Base-by-base conservation (phyloP, 2,888 invertebrate genomes). In the Aleiodes alternator region DNA sequence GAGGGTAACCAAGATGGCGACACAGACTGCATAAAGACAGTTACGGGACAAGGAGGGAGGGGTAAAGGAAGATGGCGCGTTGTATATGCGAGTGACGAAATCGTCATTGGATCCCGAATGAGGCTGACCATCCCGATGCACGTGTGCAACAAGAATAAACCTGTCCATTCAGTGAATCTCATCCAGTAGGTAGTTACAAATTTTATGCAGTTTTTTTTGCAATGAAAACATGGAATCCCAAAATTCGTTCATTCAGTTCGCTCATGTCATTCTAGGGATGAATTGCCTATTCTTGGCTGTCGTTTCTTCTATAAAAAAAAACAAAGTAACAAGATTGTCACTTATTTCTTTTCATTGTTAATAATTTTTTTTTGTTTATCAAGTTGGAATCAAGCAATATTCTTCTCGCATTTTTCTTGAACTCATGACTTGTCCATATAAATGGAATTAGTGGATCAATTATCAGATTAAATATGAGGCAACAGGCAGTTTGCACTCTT, bases 31-130 rank as follows among this genome's bases (percentile, higher is more conserved):
- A 23, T 48, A 11, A 43, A 64, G 64, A 48, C 43, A 43, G 64
- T 16, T 64, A n/a, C 16, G 48, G 43, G n/a, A 34, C 14, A 14
- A n/a, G 57, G 2, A 38, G 34, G n/a, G 59, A 59, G n/a, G 59
- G 38, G 59, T 7, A 14, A 16, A 56, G 23, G 9, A 56, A 56
- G 23, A 56, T 56, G 56, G 56, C 56, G 56, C 64, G 64, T 9
- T 34, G 34, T 38, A 38, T 14, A 16, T 64, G 66, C 43, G 69
- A 74, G 48, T 74, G 73, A 74, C 59, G 73, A 74, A 74, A 74
- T 69, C 48, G 69, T 73, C 73, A 64, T 72, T 55, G 64, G 55
- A 73, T 61, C 55, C n/a, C 43, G 14, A 43, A 56, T 55, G 55
- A 23, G 51, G 69, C 48, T 59, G 69, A 74, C 59, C 53, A 74